phyloP scores from a whole-genome alignment of 2,113 vertebrate species.

The Sprattus sprattus region DNA sequence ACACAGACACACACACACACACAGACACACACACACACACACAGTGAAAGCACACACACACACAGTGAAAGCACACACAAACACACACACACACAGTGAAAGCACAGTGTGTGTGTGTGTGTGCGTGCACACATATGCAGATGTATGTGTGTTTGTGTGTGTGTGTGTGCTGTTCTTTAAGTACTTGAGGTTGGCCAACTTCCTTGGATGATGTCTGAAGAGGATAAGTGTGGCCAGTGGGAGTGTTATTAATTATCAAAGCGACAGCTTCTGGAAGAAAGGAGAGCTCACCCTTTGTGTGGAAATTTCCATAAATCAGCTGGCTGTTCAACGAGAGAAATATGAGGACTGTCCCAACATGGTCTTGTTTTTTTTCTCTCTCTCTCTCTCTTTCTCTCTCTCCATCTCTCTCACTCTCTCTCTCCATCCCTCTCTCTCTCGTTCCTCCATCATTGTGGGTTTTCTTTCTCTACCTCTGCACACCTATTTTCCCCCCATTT shows the following conservation, averaged over 20 bases:
- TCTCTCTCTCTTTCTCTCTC: background rate
- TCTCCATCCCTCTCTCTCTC: background rate
- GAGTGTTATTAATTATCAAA: conserved; percentile 50
- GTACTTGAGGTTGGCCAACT: background rate
- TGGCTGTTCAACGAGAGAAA: background rate
- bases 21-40: too few species aligned
- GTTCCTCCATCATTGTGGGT: background rate
- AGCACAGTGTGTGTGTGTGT: background rate
- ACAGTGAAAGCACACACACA: too few species aligned
- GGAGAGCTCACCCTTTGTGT: conserved; percentile 21
- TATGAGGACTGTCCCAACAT: background rate
- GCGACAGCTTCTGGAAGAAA: conserved; percentile 44
- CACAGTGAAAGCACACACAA: background rate
- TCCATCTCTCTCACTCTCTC: background rate
- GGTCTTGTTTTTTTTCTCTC: background rate
- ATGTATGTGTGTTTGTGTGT: background rate
- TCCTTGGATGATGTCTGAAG: background rate
- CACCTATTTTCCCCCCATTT: background rate
- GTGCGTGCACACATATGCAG: background rate
- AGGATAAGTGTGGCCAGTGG: conserved; percentile 14
- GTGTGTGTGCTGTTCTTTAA: conserved; percentile 7
- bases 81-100: background rate
- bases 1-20: too few species aligned
- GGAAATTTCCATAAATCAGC: conserved; percentile 36
- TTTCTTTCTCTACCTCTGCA: background rate